Base-by-base conservation (phyloP, 2,888 invertebrate genomes). In the Calameuta idolon region DNA sequence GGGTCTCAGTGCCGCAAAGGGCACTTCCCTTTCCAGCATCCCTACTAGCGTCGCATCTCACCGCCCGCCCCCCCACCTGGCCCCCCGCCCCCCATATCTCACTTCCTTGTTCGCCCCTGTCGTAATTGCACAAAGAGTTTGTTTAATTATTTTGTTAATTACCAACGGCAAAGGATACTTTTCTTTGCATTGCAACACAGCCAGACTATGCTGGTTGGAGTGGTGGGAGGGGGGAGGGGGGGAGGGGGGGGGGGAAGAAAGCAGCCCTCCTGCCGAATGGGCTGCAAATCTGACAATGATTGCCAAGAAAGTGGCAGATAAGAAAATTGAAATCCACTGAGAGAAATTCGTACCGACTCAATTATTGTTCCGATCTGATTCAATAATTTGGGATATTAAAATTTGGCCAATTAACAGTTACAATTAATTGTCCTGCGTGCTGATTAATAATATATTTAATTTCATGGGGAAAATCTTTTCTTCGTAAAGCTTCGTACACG, bases 81-180 rank as follows among this genome's bases (percentile, higher is more conserved):
- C 31, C 12, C 35, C 3, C 33, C 11, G 34, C 35, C 35, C 23
- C 15, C 55, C 55, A 55, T 23, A 55, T 55, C 23, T 55, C 55
- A 55, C 55, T 55, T 55, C 55, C 55, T 55, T 23, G 55, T 55
- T 55, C 55, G 1, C 55, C 15, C 55, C 55, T 55, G 55, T 37
- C 15, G 75, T 76, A 77, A 77, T 78, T 78, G 78, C 75, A 69
- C 78, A 75, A 75, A 77, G 78, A 78, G 71, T 78, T 75, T 75
- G 71, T 75, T 78, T 78, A 78, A 78, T 78, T 78, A 78, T 78
- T 78, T 78, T 75, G 78, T 78, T 78, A 78, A 78, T 78, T 78
- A 78, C 75, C 55, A 68, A 23, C 34, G 76, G 35, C 69, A 40
- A 78, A 75, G 75, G 75, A 75, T 69, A 75, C 68, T 75, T 75